phyloP scores from a whole-genome alignment of 2,888 invertebrate genomes.

The Pseudococcus viburni region DNA sequence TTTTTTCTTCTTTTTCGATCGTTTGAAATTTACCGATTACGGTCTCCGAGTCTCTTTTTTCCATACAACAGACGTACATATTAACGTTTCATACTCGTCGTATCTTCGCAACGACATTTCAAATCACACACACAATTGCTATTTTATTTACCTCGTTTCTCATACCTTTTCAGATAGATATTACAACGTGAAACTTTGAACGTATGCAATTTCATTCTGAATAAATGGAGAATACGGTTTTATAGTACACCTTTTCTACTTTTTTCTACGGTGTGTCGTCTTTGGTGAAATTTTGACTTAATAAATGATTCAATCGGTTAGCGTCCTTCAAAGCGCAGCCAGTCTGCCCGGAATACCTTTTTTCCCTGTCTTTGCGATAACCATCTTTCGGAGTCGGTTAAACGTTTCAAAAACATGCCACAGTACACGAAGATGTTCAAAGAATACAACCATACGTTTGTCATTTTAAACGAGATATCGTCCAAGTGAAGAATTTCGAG shows the following conservation, averaged over 20 bases:
- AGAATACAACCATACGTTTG: background rate
- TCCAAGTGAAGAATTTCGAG: background rate
- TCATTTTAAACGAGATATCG: background rate
- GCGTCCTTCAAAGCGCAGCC: background rate
- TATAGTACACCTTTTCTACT: background rate
- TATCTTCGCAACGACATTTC: constrained; percentile 31
- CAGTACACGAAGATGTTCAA: background rate
- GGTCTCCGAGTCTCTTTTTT: background rate
- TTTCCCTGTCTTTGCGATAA: background rate
- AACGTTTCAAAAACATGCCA: background rate
- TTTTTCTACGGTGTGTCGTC: background rate
- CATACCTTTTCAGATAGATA: constrained; percentile 27
- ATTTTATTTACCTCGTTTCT: constrained; percentile 48
- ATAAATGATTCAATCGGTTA: constrained; percentile 12
- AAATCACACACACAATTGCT: constrained; percentile 34
- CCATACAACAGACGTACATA: constrained; percentile 19
- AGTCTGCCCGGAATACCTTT: constrained; percentile 2
- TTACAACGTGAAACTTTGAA: constrained; percentile 35
- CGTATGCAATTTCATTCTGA: constrained; percentile 39
- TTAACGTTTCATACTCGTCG: background rate
- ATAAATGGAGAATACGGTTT: constrained; percentile 29
- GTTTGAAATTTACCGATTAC: constrained; percentile 42
- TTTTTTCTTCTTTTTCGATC: constrained; percentile 40
- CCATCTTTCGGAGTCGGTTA: background rate
- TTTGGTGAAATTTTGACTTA: constrained; percentile 28